Evolutionary conservation across 2,113 vertebrate genomes (phyloP).

Genomic region (Brachypodius melanocephalos): DNA sequence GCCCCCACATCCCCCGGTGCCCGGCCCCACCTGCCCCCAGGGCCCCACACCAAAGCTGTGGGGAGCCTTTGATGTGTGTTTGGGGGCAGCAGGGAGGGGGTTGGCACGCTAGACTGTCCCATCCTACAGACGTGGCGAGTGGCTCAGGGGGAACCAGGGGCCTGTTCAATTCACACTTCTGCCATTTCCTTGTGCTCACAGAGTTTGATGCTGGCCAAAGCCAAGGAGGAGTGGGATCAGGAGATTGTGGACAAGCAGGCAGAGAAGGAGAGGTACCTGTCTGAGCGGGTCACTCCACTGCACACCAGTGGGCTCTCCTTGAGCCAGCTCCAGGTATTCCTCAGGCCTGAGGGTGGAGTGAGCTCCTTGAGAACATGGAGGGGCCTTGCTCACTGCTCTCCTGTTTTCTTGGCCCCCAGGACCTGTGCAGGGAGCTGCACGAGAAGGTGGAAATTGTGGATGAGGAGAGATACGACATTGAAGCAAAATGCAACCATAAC

Average conservation of each 20-base stretch:
- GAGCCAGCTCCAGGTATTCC: conserved; percentile 84
- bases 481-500: conserved; percentile 90
- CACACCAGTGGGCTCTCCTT: conserved; percentile 77
- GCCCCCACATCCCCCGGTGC: fast-evolving
- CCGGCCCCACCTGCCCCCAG: background rate
- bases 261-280: conserved; percentile 86
- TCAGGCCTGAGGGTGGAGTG: fast-evolving
- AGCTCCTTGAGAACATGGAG: background rate
- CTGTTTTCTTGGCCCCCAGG: conserved; percentile 62
- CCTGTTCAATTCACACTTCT: background rate
- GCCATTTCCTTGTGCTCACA: background rate
- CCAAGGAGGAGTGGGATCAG: conserved; percentile 90
- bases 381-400: fast-evolving
- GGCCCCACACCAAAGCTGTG: background rate
- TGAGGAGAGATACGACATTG: conserved; percentile 91
- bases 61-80: background rate
- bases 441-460: conserved; percentile 88
- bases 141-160: background rate
- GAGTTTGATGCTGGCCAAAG: conserved; percentile 95
- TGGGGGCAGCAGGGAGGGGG: background rate
- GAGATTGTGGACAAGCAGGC: conserved; percentile 83
- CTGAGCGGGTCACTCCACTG: conserved; percentile 78
- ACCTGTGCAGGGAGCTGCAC: conserved; percentile 88
- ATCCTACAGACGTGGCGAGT: fast-evolving
- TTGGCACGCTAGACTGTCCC: background rate